Conservation (phyloP, 2,888 invertebrate species). For the Mesoligia furuncula region DNA sequence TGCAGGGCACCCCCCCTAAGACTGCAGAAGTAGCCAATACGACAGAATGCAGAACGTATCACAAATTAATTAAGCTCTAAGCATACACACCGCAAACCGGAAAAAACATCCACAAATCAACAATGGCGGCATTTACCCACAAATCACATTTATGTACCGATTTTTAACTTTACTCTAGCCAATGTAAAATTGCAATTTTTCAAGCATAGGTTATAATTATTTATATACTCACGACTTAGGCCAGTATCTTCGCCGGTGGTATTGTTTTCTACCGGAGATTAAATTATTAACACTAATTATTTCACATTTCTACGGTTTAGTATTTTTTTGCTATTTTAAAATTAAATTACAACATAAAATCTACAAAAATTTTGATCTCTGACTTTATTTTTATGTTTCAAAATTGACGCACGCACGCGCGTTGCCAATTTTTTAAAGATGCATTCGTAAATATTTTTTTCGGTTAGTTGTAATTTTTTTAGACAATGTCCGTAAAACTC, state of each 20-base stretch:
- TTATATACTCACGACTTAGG: conserved; percentile 81
- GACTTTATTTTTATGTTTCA: conserved; percentile 81
- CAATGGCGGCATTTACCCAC: conserved; percentile 78
- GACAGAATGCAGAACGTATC: conserved; percentile 40
- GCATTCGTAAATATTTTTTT: conserved; percentile 63
- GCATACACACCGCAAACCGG: conserved; percentile 72
- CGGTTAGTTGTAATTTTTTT: background rate
- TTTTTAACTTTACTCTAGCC: conserved; percentile 52
- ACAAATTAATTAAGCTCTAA: conserved; percentile 61
- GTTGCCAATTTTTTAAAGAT: conserved; percentile 65
- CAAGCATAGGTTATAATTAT: conserved; percentile 70
- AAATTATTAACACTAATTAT: conserved; percentile 73
- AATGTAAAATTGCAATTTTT: conserved; percentile 60
- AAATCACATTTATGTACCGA: conserved; percentile 61
- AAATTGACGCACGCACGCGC: conserved; percentile 85
- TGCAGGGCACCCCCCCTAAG: conserved; percentile 13
- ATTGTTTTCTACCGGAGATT: conserved; percentile 70
- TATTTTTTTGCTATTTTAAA: conserved; percentile 69
- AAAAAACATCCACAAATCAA: conserved; percentile 80
- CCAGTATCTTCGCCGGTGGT: conserved; percentile 75
- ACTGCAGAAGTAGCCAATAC: conserved; percentile 47
- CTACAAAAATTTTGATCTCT: conserved; percentile 81
- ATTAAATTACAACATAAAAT: conserved; percentile 69
- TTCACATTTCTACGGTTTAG: conserved; percentile 84
- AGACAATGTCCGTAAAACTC: too few species aligned